A percentile compares a stretch with the other conserved stretches of the same genome.
phyloP scores from a whole-genome alignment of 2,797 vertebrate species.

The Margarornis squamiger region DNA sequence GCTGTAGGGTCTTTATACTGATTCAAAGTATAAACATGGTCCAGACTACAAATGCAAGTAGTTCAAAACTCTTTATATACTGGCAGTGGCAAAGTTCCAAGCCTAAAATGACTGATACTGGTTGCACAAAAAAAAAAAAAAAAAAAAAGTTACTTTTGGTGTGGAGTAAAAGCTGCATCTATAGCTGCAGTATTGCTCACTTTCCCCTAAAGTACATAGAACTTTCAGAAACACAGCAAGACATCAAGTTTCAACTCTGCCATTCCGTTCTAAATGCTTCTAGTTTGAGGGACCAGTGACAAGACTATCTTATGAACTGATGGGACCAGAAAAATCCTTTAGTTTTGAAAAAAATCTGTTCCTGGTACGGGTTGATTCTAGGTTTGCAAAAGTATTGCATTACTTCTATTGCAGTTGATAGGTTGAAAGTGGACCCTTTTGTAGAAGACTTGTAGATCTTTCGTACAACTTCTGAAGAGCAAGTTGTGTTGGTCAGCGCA shows the following conservation, averaged over 20 bases:
- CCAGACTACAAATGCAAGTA: background rate
- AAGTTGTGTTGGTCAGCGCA: background rate
- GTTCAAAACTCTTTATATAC: background rate
- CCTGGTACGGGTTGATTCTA: background rate
- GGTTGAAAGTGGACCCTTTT: background rate
- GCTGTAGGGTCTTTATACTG: background rate
- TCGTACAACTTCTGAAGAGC: background rate
- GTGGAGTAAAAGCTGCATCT: background rate
- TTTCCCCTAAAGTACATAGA: background rate
- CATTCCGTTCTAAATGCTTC: background rate
- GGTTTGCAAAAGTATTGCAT: background rate
- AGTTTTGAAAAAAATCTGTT: background rate
- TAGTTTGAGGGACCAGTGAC: background rate
- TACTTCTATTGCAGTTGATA: background rate
- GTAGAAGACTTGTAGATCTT: background rate
- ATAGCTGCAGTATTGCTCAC: background rate
- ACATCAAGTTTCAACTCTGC: background rate
- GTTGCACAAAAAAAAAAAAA: background rate
- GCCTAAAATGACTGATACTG: background rate
- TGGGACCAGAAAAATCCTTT: background rate
- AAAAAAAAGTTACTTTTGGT: background rate
- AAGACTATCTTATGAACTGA: background rate
- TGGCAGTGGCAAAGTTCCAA: background rate
- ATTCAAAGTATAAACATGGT: background rate
- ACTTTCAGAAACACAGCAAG: background rate